Evolutionary conservation across 1,140 invertebrate genomes (phyloP).

Genomic region (Saccostrea glomerata): DNA sequence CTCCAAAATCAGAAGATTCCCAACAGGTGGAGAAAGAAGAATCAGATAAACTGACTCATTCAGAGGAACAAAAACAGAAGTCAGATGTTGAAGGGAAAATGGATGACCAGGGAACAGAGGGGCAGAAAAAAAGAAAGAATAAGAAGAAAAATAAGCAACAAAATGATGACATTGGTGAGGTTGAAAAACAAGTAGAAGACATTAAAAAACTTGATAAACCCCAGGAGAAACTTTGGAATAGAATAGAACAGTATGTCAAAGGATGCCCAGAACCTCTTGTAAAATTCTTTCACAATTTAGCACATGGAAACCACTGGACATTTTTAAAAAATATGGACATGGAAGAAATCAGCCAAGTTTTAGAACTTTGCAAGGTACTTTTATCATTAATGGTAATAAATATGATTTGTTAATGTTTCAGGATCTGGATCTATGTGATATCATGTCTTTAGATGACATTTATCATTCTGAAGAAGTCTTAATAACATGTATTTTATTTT

Average conservation of each 20-base stretch:
- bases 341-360: neutral
- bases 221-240: neutral
- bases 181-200: neutral
- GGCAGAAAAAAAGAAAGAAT: neutral
- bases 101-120: neutral
- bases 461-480: too few relatives aligned
- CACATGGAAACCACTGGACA: slow-evolving; percentile 12
- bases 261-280: neutral
- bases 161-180: neutral
- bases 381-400: neutral
- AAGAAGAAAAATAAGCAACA: neutral
- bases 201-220: neutral
- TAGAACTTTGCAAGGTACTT: slow-evolving; percentile 5
- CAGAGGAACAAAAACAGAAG: neutral
- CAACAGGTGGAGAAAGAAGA: neutral
- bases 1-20: neutral
- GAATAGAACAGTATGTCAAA: neutral
- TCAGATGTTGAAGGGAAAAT: neutral
- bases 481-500: neutral
- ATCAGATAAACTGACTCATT: neutral
- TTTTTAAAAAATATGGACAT: neutral
- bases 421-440: too few relatives aligned
- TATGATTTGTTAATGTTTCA: too few relatives aligned
- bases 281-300: neutral
- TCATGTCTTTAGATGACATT: too few relatives aligned